phyloP scores from a whole-genome alignment of 1,140 invertebrate genomes.

The Armadillidium nasatum region DNA sequence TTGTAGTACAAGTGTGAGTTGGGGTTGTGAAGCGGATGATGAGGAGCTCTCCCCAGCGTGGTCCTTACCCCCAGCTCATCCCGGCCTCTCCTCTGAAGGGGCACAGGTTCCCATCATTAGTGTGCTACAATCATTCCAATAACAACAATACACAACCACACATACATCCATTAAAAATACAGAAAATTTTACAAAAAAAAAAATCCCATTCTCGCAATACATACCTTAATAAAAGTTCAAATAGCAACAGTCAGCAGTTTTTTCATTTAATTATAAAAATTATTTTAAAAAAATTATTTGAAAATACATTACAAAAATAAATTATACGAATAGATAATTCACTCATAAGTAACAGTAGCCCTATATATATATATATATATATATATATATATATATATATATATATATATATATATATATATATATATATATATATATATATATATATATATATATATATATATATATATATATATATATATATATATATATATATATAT shows the following conservation, averaged over 20 bases:
- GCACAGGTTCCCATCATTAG: background rate
- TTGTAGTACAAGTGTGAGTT: background rate
- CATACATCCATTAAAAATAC: background rate
- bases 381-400: constrained; percentile 24
- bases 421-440: constrained; percentile 21
- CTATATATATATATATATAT: constrained; percentile 17
- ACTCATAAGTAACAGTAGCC: no score
- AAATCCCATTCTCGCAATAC: no score
- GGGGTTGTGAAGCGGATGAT: background rate
- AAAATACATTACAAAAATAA: no score
- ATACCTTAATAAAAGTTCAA: no score
- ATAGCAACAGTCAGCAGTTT: no score
- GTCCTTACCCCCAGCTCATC: background rate
- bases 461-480: constrained; percentile 20
- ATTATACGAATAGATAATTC: no score
- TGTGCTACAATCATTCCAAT: background rate
- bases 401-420: constrained; percentile 22
- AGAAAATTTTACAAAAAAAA: background rate
- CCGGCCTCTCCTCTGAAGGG: background rate
- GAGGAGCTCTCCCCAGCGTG: background rate
- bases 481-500: constrained; percentile 17
- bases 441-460: constrained; percentile 19
- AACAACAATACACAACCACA: background rate
- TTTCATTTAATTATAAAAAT: no score
- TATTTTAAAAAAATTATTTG: no score